A percentile compares a stretch with the other conserved stretches of the same genome.
These are phyloP conservation scores for Drosophila repleta DNA, from an alignment of 1,140 invertebrate species.

Conservation along the genomic window DNA sequence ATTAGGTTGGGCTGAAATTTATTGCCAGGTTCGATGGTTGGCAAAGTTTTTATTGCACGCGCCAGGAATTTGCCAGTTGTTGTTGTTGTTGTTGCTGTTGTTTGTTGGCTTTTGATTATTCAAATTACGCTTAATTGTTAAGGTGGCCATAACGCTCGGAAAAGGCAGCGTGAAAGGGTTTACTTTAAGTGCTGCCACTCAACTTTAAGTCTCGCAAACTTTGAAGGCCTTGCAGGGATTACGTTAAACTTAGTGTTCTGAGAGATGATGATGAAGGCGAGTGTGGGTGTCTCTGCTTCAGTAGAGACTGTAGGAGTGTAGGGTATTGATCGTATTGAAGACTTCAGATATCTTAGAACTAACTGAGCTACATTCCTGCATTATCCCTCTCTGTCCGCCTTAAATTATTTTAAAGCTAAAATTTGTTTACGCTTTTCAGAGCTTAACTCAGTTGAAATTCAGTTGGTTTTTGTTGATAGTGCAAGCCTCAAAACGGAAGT, in stretches of 20 bases:
- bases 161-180: not conserved
- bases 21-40: constrained; percentile 76
- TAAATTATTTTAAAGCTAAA: not conserved
- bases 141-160: constrained; percentile 53
- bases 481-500: constrained; percentile 58
- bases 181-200: constrained; percentile 2
- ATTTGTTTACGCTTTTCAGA: constrained; percentile 11
- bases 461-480: constrained; percentile 46
- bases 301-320: too few relatives aligned
- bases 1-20: constrained; percentile 72
- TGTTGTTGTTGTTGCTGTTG: constrained; percentile 47
- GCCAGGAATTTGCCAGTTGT: constrained; percentile 25
- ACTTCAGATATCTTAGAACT: too few relatives aligned
- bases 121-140: constrained; percentile 79
- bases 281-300: not conserved
- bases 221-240: constrained; percentile 1
- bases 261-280: not conserved
- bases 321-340: too few relatives aligned
- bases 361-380: too few relatives aligned
- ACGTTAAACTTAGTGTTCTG: not conserved
- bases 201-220: not conserved
- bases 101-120: constrained; percentile 81
- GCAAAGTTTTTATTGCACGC: constrained; percentile 76
- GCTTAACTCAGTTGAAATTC: constrained; percentile 19
- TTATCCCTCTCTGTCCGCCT: not conserved